phyloP scores from a whole-genome alignment of 2,113 vertebrate genomes.

The Megalops atlanticus region DNA sequence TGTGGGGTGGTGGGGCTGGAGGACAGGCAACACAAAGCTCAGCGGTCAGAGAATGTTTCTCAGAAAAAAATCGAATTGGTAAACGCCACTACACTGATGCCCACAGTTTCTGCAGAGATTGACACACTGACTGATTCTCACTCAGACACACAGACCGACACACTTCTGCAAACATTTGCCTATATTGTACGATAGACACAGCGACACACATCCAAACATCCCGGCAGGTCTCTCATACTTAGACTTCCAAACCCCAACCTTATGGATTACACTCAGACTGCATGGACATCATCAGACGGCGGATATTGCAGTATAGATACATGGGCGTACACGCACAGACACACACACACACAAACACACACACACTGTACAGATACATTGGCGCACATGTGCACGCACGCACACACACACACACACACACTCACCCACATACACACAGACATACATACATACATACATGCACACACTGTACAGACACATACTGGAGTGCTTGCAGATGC shows the following conservation, averaged over 20 bases:
- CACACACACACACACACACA: neutral
- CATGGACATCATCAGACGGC: too few species aligned
- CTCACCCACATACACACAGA: too few species aligned
- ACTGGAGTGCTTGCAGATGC: neutral
- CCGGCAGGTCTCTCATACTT: neutral
- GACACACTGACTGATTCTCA: slow-evolving; percentile 7
- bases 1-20: neutral
- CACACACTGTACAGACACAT: neutral
- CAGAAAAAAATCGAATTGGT: neutral
- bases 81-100: neutral
- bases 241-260: neutral
- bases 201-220: neutral
- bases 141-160: neutral
- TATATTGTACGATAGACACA: neutral
- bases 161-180: neutral
- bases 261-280: neutral
- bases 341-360: neutral
- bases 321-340: neutral
- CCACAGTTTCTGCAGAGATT: neutral
- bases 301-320: too few species aligned
- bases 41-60: slow-evolving; percentile 3
- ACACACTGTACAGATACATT: neutral
- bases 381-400: neutral
- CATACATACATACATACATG: neutral
- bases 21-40: too few species aligned